Base-by-base conservation (phyloP, 2,888 invertebrate genomes). In the Baronia brevicornis region DNA sequence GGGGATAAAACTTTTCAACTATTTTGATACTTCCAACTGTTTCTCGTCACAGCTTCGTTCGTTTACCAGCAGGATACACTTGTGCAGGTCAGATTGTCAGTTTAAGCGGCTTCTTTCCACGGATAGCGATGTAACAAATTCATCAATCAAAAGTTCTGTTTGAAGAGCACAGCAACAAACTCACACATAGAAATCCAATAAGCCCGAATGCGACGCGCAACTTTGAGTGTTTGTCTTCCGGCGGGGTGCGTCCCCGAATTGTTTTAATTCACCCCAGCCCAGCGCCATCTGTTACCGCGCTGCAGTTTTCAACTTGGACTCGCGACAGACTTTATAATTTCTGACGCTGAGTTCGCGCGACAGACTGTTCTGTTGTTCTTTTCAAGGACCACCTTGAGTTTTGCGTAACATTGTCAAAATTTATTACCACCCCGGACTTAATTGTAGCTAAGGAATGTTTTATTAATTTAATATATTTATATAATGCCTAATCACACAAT, bases 211-310 rank as follows among this genome's bases (percentile, higher is more conserved):
- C 61, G 57, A 51, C 48, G 48, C 49, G 45, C 48, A 65, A 68
- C 57, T 68, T 62, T 53, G 56, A 49, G 54, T 66, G 67, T 68
- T 68, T 66, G 64, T 64, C 56, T 62, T 63, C 58, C 60, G 59
- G 54, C 53, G 51, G 46, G 41, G 47, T 55, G 40, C 47, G 53
- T 46, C 58, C 48, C 23, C 14, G 21, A 28, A 48, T 48, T 46
- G 54, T 53, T 58, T 56, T 54, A 50, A 52, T 63, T 65, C 68
- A 44, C 46, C 50, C 54, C 48, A 41, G 49, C 50, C 54, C 48
- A 41, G 49, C 49, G 51, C 65, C 68, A 69, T 66, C 66, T 69
- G 68, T 50, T 55, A 60, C 51, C 45, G 36, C 22, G 47, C 53
- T 61, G 62, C 60, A 61, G 50, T 54, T 49, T 23, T 46, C 58